Base-by-base conservation (phyloP, 2,888 invertebrate species). In the Aethes cnicana region DNA sequence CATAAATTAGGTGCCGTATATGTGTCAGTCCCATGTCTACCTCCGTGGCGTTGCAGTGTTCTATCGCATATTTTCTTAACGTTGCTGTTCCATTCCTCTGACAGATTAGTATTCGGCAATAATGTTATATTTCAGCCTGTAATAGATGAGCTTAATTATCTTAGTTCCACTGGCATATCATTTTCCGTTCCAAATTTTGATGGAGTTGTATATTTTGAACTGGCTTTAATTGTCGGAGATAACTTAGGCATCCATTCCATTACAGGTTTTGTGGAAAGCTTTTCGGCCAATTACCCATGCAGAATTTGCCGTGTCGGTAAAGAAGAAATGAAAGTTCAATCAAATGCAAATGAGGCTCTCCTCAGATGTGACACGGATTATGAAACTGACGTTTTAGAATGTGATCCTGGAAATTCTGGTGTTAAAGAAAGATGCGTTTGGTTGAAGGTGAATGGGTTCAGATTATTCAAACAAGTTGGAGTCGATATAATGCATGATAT, bases 281-380 rank as follows among this genome's bases (percentile, higher is more conserved):
- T 35, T 9, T 35, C 35, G 1, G 11, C 35, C 1, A 35, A 35
- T 35, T 35, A 11, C 6, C 56, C 53, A 23, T 61, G 63, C 43
- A 14, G 63, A 30, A 50, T 63, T 47, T 64, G 64, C 26, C 49
- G 23, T 42, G 43, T 39, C 12, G 21, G 41, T 6, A 59, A 58
- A 55, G 42, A 47, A 33, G 17, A 26, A 6, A 14, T 35, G 20
- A 35, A 35, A 35, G 11, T 12, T 2, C 9, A 35, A 11, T 20
- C 26, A 2, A 23, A 26, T 7, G 57, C 57, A 56, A 35, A 56
- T 7, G 16, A 8, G 9, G 2, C 12, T 20, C 39, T 57, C n/a
- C 26, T 59, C 2, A 32, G 59, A 9, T 11, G 5, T n/a, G 12
- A 30, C 2, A 30, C 33, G 11, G n/a, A n/a, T n/a, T 50, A 50